Base-by-base conservation (phyloP, 2,113 vertebrate species). In the Gymnarchus niloticus region DNA sequence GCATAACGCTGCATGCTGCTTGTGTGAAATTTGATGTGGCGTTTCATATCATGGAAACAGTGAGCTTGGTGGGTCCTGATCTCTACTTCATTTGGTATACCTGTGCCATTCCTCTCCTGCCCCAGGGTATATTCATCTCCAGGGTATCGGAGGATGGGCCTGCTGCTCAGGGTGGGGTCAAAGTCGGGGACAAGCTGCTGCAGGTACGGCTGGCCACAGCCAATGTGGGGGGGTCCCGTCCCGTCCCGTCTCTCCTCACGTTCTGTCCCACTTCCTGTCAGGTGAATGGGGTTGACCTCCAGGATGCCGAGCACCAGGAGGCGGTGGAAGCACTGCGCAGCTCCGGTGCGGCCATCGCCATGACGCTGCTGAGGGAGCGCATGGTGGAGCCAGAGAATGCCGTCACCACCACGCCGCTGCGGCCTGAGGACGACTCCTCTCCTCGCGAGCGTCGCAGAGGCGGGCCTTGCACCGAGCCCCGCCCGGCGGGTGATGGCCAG, bases 301-400 rank as follows among this genome's bases (percentile, higher is more conserved):
- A 96, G 0, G 93, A 93, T 0, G 98, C 97, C 0, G 98, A 99
- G 87, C 98, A 99, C 65, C 98, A 99, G 0, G 93, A 94, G 37
- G 98, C 98, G 0, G 98, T 99, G 59, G 97, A 97, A 82, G 98
- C 98, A 0, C 93, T 99, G 44, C 95, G 98, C 0, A 97, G 96
- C 6, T 98, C 98, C 0, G 97, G 97, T 0, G 86, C 93, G 3
- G 89, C 95, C 0, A 97, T 99, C 21, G 96, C 95, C 87, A 98
- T 99, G 97, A 93, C 93, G 0, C 95, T 99, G 1, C 93, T 98
- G 84, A 94, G 98, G 56, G 98, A 99, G 90, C 94, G 94, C 21
- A 99, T 99, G 98, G 98, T 99, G 88, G 98, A 99, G 85, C 97
- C 98, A 0, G 98, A 99, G 92, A 99, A 99, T 0, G 97, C 97